Conservation (phyloP, 2,797 vertebrate genomes). For the Pantherophis vulpinus region DNA sequence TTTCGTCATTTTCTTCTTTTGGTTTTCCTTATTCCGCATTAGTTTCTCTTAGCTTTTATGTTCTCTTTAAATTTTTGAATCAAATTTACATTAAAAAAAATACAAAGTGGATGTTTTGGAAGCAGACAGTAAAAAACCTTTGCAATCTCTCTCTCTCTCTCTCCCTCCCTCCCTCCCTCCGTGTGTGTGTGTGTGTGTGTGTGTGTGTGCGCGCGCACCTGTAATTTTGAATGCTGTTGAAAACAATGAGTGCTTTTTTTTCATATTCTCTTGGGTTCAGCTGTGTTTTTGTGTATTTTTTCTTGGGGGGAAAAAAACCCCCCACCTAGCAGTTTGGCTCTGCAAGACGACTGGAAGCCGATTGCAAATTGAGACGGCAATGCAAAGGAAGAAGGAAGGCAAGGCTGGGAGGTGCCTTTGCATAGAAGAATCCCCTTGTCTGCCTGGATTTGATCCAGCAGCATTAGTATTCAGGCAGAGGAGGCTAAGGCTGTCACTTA, state of each 20-base stretch:
- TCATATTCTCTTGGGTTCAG: background rate
- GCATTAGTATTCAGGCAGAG: conserved; percentile 10
- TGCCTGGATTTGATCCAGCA: background rate
- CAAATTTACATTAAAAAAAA: background rate
- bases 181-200: too few relatives aligned
- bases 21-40: background rate
- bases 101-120: background rate
- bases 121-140: background rate
- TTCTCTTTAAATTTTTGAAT: background rate
- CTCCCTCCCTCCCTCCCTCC: too few relatives aligned
- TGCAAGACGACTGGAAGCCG: background rate
- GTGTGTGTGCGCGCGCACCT: fast-evolving
- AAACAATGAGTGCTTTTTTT: background rate
- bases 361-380: background rate
- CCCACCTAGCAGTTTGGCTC: background rate
- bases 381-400: background rate
- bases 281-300: background rate
- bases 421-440: background rate
- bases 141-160: background rate
- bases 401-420: background rate
- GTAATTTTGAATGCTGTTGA: background rate
- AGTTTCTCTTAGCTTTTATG: background rate
- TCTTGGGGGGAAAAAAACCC: too few relatives aligned
- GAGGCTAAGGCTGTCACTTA: background rate
- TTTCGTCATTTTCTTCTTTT: background rate